These are phyloP conservation scores for Agriotes lineatus DNA, from an alignment of 2,888 invertebrate genomes.

Conservation along the genomic window DNA sequence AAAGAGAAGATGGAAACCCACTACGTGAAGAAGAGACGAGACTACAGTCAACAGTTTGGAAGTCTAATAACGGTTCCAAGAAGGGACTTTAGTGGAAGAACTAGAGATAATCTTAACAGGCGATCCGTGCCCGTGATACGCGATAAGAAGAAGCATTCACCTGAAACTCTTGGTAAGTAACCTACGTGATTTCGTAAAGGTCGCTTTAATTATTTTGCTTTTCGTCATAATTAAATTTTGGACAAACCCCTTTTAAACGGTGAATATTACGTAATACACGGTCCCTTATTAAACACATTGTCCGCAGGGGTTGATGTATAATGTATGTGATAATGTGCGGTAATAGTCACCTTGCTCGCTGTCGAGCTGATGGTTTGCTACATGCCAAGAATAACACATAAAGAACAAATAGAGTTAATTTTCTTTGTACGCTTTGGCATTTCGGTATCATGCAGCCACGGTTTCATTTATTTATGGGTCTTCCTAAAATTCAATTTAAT, in stretches of 20 bases:
- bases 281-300: conserved; percentile 42
- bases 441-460: too few species aligned
- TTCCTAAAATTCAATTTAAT: neutral
- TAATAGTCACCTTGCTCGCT: conserved; percentile 41
- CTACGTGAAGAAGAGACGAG: conserved; percentile 62
- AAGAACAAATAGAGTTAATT: neutral
- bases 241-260: conserved; percentile 22
- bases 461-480: neutral
- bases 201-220: neutral
- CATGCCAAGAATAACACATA: conserved; percentile 9
- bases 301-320: conserved; percentile 44
- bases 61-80: conserved; percentile 63
- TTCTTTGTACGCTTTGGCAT: neutral
- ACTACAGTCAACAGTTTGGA: conserved; percentile 63
- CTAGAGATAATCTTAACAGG: conserved; percentile 60
- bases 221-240: conserved; percentile 22
- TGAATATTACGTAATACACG: conserved; percentile 22
- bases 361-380: conserved; percentile 18
- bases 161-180: conserved; percentile 64
- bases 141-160: conserved; percentile 65
- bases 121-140: conserved; percentile 63
- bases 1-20: conserved; percentile 68
- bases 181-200: neutral
- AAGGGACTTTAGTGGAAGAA: conserved; percentile 56
- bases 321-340: conserved; percentile 46